phyloP scores from a whole-genome alignment of 1,140 invertebrate genomes.

The Nasonia giraulti region DNA sequence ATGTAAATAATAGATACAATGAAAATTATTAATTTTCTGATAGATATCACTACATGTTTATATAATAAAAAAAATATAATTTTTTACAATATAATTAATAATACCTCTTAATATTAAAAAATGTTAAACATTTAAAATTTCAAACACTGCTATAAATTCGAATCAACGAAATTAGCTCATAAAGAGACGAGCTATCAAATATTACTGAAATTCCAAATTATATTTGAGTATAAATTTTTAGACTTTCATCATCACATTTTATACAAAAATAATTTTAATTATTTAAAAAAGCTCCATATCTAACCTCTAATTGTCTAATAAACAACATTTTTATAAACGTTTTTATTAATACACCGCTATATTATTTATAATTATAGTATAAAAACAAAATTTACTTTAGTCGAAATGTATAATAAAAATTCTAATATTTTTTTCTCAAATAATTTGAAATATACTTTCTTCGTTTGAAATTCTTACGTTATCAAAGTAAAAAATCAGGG shows the following conservation, averaged over 20 bases:
- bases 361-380: background rate
- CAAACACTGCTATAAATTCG: background rate
- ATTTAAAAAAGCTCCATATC: background rate
- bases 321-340: background rate
- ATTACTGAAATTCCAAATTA: background rate
- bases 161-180: background rate
- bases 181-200: background rate
- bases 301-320: background rate
- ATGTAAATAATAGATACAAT: constrained; percentile 28
- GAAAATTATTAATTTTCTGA: constrained; percentile 25
- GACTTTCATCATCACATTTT: background rate
- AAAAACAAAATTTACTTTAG: background rate
- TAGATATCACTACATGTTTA: background rate
- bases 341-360: background rate
- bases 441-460: background rate
- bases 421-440: background rate
- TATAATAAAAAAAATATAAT: constrained; percentile 40
- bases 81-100: constrained; percentile 10
- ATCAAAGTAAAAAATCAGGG: constrained; percentile 25
- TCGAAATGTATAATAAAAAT: background rate
- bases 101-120: constrained; percentile 16
- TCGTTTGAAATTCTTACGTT: background rate
- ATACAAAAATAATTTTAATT: background rate
- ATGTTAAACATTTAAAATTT: background rate
- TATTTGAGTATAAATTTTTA: background rate